phyloP scores from a whole-genome alignment of 1,140 invertebrate genomes.

The Delia radicum region DNA sequence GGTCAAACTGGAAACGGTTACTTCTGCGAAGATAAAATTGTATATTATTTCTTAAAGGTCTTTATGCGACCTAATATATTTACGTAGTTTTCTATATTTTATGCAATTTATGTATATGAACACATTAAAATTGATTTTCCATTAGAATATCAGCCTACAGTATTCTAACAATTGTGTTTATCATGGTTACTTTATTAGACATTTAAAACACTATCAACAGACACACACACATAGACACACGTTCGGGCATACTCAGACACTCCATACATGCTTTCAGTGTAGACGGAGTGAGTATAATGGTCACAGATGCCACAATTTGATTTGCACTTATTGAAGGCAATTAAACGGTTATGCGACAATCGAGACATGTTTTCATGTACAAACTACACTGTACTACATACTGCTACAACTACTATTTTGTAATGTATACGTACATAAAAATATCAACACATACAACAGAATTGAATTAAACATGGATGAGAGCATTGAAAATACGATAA shows the following conservation, averaged over 20 bases:
- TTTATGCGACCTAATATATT: too few relatives aligned
- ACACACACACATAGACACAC: not conserved
- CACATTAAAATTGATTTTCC: not conserved
- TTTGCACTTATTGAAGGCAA: slow-evolving; percentile 30
- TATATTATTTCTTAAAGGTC: too few relatives aligned
- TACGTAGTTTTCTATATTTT: too few relatives aligned
- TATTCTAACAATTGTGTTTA: not conserved
- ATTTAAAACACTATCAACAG: slow-evolving; percentile 17
- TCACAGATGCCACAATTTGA: slow-evolving; percentile 30
- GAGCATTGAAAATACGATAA: not conserved
- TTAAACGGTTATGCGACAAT: slow-evolving; percentile 28
- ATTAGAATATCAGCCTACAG: not conserved
- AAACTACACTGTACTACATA: not conserved
- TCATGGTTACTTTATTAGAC: slow-evolving; percentile 14
- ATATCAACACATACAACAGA: not conserved
- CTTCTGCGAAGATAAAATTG: too few relatives aligned
- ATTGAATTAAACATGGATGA: not conserved
- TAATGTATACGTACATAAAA: not conserved
- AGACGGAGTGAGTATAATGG: slow-evolving; percentile 10
- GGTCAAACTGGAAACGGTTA: too few relatives aligned
- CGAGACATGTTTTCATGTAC: slow-evolving; percentile 12
- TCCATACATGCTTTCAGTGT: not conserved
- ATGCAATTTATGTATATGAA: not conserved
- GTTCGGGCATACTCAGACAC: not conserved
- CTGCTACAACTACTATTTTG: not conserved